These are phyloP conservation scores for Oscheius sp. DNA, from an alignment of 1,140 invertebrate genomes.

Conservation along the genomic window DNA sequence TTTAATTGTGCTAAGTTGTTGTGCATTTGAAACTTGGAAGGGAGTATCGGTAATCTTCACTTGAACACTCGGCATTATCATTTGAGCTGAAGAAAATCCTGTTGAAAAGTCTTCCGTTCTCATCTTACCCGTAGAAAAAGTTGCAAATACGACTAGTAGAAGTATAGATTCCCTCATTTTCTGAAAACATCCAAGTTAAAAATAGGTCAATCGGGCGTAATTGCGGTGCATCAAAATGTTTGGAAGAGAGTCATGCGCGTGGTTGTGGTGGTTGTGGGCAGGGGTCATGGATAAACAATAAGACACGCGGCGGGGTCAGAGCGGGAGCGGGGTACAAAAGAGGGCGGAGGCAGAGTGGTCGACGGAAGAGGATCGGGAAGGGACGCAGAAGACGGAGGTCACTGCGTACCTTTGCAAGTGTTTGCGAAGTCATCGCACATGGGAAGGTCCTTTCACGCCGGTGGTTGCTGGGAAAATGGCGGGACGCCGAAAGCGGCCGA, in stretches of 20 bases:
- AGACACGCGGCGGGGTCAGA: background rate
- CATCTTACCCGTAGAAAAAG: background rate
- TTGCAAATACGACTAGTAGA: background rate
- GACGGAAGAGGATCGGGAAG: background rate
- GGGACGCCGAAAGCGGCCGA: background rate
- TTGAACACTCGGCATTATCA: constrained; percentile 44
- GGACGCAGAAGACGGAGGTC: constrained; percentile 1
- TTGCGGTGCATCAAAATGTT: background rate
- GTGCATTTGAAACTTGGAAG: constrained; percentile 55
- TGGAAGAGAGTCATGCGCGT: background rate
- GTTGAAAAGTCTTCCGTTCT: background rate
- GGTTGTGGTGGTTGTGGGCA: no score
- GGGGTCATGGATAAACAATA: constrained; percentile 2
- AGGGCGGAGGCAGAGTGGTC: background rate
- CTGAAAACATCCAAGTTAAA: no score
- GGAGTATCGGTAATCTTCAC: constrained; percentile 58
- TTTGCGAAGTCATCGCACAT: constrained; percentile 8
- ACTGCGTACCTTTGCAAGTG: background rate
- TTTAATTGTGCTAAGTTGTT: constrained; percentile 55
- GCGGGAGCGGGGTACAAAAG: background rate
- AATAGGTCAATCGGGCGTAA: background rate
- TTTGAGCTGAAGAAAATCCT: constrained; percentile 16
- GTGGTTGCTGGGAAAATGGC: background rate
- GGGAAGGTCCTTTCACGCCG: constrained; percentile 4
- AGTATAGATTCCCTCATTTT: background rate